A percentile compares a stretch with the other conserved stretches of the same genome.
phyloP scores from a whole-genome alignment of 2,113 vertebrate species.

The Amphiprion ocellaris region DNA sequence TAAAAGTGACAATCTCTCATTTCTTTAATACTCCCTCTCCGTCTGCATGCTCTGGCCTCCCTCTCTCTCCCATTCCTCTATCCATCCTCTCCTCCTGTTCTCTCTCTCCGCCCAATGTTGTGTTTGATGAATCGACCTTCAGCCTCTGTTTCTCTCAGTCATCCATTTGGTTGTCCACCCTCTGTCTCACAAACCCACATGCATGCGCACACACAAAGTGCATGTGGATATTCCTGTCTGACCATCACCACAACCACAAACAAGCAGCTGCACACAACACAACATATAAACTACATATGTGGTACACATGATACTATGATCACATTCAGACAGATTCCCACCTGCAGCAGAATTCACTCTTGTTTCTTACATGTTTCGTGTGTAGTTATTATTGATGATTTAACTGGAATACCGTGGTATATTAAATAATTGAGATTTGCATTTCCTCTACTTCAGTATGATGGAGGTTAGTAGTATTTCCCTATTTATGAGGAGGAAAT shows the following conservation, averaged over 20 bases:
- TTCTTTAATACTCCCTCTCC: conserved; percentile 43
- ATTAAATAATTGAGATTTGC: background rate
- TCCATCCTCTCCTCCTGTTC: conserved; percentile 47
- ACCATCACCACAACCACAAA: conserved; percentile 37
- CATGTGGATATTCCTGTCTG: conserved; percentile 36
- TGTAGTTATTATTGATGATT: background rate
- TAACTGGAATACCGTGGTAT: background rate
- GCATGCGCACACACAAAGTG: conserved; percentile 13
- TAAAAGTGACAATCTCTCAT: conserved; percentile 68
- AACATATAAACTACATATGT: background rate
- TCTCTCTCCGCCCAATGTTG: conserved; percentile 62
- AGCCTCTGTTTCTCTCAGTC: conserved; percentile 76
- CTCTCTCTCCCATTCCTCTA: conserved; percentile 2
- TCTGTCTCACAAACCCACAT: conserved; percentile 66
- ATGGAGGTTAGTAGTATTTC: background rate
- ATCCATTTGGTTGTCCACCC: conserved; percentile 82
- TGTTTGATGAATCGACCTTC: conserved; percentile 82
- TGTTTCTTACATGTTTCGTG: background rate
- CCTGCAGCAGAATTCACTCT: conserved; percentile 1
- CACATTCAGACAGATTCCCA: background rate
- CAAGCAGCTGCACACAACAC: conserved; percentile 7
- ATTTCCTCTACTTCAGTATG: background rate
- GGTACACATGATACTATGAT: background rate
- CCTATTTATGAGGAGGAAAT: background rate
- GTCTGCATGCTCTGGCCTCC: conserved; percentile 47